phyloP scores from a whole-genome alignment of 2,888 invertebrate species.

The Choristoneura rosaceana region DNA sequence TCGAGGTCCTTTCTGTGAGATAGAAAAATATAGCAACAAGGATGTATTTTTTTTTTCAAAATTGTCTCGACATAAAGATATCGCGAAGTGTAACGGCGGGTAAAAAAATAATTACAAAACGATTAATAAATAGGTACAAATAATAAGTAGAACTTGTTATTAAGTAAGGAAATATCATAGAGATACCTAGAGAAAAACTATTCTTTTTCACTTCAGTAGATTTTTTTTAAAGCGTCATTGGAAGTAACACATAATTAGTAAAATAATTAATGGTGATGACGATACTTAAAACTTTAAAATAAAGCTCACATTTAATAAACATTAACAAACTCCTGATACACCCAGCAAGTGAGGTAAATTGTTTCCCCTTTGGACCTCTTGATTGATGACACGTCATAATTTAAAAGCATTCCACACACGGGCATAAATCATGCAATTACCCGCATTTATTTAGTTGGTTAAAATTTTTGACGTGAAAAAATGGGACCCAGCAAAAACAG shows the following conservation, averaged over 20 bases:
- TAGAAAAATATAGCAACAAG: too few relatives aligned
- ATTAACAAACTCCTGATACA: neutral
- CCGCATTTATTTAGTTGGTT: constrained; percentile 37
- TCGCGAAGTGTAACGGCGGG: too few relatives aligned
- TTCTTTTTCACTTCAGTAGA: too few relatives aligned
- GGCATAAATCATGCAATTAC: constrained; percentile 43
- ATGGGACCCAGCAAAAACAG: constrained; percentile 21
- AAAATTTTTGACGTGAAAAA: constrained; percentile 33
- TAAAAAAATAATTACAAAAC: too few relatives aligned
- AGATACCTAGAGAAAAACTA: too few relatives aligned
- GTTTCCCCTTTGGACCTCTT: constrained; percentile 17
- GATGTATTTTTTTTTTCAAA: too few relatives aligned
- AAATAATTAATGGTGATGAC: constrained; percentile 4
- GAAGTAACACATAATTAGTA: neutral
- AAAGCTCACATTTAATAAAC: neutral
- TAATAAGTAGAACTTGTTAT: too few relatives aligned
- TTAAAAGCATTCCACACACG: constrained; percentile 37
- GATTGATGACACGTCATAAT: constrained; percentile 41
- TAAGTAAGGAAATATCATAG: too few relatives aligned
- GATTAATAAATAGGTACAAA: too few relatives aligned
- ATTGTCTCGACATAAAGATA: too few relatives aligned
- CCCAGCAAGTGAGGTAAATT: constrained; percentile 8
- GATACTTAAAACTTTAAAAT: neutral
- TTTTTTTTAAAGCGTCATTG: too few relatives aligned
- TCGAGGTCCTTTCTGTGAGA: too few relatives aligned